Conservation (phyloP, 2,797 vertebrate species). For the Chrysocyon brachyurus region DNA sequence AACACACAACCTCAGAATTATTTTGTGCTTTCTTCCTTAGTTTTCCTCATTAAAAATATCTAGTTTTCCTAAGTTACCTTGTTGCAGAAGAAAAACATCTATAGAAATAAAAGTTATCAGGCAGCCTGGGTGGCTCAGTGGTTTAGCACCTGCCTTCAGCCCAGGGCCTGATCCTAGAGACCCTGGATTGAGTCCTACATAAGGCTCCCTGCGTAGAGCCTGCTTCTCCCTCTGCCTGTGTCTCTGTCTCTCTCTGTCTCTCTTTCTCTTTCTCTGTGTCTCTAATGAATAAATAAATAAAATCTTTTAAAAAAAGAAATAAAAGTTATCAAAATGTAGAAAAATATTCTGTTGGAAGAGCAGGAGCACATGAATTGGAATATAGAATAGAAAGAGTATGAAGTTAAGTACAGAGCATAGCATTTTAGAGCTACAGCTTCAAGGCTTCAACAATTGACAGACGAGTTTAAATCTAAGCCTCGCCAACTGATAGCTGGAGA, state of each 20-base stretch:
- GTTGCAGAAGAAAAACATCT: not conserved
- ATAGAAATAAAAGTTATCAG: not conserved
- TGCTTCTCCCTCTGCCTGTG: no score
- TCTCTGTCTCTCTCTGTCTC: no score
- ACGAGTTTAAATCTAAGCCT: not conserved
- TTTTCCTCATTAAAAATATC: not conserved
- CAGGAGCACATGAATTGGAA: not conserved
- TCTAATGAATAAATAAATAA: no score
- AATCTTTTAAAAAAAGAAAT: not conserved
- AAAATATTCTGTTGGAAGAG: not conserved
- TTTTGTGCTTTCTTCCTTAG: not conserved
- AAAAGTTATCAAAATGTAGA: not conserved
- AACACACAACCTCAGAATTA: not conserved
- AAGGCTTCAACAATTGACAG: not conserved
- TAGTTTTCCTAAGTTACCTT: not conserved
- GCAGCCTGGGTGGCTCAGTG: no score
- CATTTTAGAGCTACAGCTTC: not conserved
- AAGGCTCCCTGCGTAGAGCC: no score
- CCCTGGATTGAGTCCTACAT: no score
- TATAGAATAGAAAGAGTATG: rapidly evolving
- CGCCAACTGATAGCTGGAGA: not conserved
- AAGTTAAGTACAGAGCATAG: not conserved
- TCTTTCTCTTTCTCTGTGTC: no score
- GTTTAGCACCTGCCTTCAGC: no score
- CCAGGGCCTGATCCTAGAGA: no score